Base-by-base conservation (phyloP, 2,797 vertebrate genomes). In the Capromys pilorides region DNA sequence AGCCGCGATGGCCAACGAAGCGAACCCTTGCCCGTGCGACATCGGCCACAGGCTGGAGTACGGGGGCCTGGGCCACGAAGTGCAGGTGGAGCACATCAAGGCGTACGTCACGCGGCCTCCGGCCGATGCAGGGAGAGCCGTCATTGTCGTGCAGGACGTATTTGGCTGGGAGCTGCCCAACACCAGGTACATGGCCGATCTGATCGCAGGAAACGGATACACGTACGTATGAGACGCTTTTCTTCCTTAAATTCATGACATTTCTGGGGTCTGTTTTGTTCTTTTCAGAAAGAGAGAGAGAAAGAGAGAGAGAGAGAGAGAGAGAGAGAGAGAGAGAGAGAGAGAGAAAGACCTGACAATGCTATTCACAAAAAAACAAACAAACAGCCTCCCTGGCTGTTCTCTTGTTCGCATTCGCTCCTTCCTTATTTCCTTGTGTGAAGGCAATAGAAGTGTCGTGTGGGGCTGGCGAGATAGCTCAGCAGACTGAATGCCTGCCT, bases 151-250 rank as follows among this genome's bases (percentile, higher is more conserved):
- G 94, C 99, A 99, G 49, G 99, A 99, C 77, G 98, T 99, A 87
- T 99, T 96, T 73, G 99, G 99, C 79, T 99, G 99, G 99, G 96
- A 97, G 57, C 98, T 99, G 69, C 98, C 99, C 94, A 99, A 99
- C 91, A 99, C 98, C 5, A 98, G 99, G 99, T 99, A 99, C 80
- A 99, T 99, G 95, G 98, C 98, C 0, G 99, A 99, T 95, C 98
- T 99, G 98, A 97, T 99, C 69, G 98, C 99, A 24, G 94, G 98
- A 51, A 98, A 99, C n/a, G 99, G 99, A 98, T 99, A 99, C 97
- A 98, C 97, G 99, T 99, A 97, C 81, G 98, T 90, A 93, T 59
- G 41, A 54, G 57, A 45, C 31, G 83, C 11, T n/a, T 94, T 21
- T 39, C 86, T 86, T 33, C n/a, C 41, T 87, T 94, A 39, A 67